Evolutionary conservation across 2,113 vertebrate genomes (phyloP).

Genomic region (Isichthys henryi): DNA sequence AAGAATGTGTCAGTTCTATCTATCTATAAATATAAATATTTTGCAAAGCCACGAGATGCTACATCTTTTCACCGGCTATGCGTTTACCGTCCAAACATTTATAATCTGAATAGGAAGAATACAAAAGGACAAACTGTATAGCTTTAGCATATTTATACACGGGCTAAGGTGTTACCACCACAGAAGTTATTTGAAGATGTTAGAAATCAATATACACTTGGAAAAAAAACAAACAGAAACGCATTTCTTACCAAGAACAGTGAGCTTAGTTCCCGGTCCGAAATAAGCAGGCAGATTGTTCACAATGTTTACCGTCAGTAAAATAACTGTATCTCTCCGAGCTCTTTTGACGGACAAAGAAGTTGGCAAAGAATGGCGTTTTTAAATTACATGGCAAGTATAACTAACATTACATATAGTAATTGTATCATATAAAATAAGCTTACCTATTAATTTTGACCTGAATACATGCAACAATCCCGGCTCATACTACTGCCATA

Average conservation of each 20-base stretch:
- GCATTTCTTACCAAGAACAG: slow-evolving; percentile 27
- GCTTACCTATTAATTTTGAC: background rate
- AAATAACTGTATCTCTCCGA: slow-evolving; percentile 25
- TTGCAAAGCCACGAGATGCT: no score
- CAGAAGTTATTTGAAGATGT: background rate
- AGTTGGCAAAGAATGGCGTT: background rate
- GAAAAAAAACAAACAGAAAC: background rate
- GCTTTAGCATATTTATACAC: background rate
- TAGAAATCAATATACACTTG: background rate
- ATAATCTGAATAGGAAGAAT: background rate
- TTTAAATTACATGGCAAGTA: background rate
- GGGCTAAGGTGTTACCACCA: background rate
- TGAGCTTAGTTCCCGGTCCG: slow-evolving; percentile 28
- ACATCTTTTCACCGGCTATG: no score
- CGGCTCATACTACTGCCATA: background rate
- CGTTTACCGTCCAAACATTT: no score
- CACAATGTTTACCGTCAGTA: slow-evolving; percentile 28
- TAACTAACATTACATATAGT: background rate
- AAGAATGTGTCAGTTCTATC: no score
- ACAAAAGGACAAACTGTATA: background rate
- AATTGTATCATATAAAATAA: background rate
- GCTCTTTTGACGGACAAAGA: background rate
- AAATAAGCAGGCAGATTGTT: slow-evolving; percentile 37
- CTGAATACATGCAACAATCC: background rate
- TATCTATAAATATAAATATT: no score